Evolutionary conservation across 1,140 invertebrate genomes (phyloP).

Genomic region (Drosophila fuyamai): DNA sequence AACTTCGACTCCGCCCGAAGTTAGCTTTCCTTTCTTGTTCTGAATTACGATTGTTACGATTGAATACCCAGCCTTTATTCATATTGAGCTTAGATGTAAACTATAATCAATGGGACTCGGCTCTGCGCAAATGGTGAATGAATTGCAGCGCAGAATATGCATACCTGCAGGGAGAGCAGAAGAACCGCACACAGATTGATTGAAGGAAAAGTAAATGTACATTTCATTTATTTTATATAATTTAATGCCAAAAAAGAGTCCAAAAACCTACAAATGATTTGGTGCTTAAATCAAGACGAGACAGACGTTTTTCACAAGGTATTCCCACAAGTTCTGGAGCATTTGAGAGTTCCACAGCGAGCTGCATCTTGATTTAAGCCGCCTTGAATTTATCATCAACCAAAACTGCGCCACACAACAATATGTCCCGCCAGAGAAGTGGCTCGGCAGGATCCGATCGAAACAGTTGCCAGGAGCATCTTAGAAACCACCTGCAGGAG

Average conservation of each 20-base stretch:
- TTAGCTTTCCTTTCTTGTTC: too few relatives aligned
- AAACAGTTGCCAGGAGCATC: background rate
- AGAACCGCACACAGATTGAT: too few relatives aligned
- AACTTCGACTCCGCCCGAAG: too few relatives aligned
- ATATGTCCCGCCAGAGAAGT: background rate
- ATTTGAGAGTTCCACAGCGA: background rate
- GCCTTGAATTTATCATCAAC: background rate
- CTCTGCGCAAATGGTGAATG: too few relatives aligned
- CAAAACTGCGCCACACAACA: constrained; percentile 6
- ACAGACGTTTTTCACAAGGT: background rate
- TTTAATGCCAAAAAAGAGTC: background rate
- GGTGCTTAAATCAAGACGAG: constrained; percentile 2
- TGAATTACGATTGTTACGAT: too few relatives aligned
- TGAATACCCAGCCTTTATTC: too few relatives aligned
- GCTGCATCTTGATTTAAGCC: constrained; percentile 1
- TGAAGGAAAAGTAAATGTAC: too few relatives aligned
- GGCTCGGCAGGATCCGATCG: background rate
- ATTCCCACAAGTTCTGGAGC: background rate
- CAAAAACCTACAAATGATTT: constrained; percentile 1
- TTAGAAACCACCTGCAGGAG: constrained; percentile 26
- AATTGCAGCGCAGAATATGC: too few relatives aligned
- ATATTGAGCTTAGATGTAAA: too few relatives aligned
- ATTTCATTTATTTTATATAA: background rate
- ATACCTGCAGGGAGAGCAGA: too few relatives aligned
- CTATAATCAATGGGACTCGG: too few relatives aligned